These are phyloP conservation scores for Armadillidium nasatum DNA, from an alignment of 1,140 invertebrate species.

Conservation along the genomic window DNA sequence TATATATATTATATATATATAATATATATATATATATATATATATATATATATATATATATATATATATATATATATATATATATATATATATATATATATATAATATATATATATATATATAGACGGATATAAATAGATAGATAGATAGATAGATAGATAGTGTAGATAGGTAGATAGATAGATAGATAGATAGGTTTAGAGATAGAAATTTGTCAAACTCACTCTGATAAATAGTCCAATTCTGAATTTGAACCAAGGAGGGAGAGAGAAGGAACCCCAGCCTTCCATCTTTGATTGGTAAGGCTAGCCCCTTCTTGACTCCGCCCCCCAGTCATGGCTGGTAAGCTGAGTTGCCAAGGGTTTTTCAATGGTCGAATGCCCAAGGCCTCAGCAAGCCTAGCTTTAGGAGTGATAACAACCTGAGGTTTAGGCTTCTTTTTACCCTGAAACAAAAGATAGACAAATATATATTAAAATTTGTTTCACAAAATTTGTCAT, in stretches of 20 bases:
- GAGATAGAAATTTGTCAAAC: neutral
- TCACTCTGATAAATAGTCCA: slow-evolving; percentile 8
- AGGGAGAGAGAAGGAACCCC: slow-evolving; percentile 4
- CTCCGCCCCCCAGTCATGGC: neutral
- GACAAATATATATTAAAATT: neutral
- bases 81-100: no score
- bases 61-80: no score
- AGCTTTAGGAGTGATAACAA: slow-evolving; percentile 8
- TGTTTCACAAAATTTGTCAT: neutral
- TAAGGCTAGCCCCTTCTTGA: neutral
- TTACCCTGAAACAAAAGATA: neutral
- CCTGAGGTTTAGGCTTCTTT: slow-evolving; percentile 6
- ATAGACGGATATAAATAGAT: no score
- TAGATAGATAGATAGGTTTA: no score
- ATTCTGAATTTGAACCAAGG: neutral
- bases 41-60: no score
- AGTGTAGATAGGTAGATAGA: no score
- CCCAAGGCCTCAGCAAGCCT: slow-evolving; percentile 9
- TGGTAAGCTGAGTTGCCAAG: slow-evolving; percentile 5
- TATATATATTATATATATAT: no score
- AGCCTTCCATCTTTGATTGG: slow-evolving; percentile 6
- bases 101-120: no score
- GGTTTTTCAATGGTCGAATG: slow-evolving; percentile 9
- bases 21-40: no score
- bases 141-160: no score